These are phyloP conservation scores for Gymnoscopelus microlampas DNA, from an alignment of 2,797 vertebrate genomes.

Conservation along the genomic window DNA sequence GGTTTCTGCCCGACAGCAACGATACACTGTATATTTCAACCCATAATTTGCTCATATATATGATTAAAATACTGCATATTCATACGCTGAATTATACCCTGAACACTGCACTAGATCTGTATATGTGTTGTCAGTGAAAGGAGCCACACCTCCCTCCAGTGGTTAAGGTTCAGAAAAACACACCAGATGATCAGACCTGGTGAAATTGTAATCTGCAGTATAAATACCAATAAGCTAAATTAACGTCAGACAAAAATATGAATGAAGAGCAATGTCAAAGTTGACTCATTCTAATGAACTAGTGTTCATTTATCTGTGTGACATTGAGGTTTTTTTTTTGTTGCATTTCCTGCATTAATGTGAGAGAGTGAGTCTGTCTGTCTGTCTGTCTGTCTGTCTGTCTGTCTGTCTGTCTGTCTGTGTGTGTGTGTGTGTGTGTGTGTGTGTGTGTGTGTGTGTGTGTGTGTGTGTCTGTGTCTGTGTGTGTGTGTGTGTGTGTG, in stretches of 20 bases:
- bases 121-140: slow-evolving; percentile 44
- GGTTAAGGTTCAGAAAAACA: slow-evolving; percentile 63
- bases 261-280: neutral
- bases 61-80: too few species aligned
- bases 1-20: too few species aligned
- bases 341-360: neutral
- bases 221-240: neutral
- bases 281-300: neutral
- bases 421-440: slow-evolving; percentile 45
- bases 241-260: too few species aligned
- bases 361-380: slow-evolving; percentile 18
- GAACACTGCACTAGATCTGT: slow-evolving; percentile 56
- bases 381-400: neutral
- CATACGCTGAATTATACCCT: too few species aligned
- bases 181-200: slow-evolving; percentile 20
- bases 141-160: slow-evolving; percentile 75
- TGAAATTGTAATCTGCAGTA: neutral
- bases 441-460: slow-evolving; percentile 71
- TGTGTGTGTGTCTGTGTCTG: slow-evolving; percentile 61
- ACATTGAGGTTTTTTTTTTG: neutral
- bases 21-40: too few species aligned
- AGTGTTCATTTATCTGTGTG: too few species aligned
- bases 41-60: too few species aligned
- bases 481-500: slow-evolving; percentile 67
- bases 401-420: neutral